These are phyloP conservation scores for Cydia splendana DNA, from an alignment of 1,140 invertebrate species.

Conservation along the genomic window DNA sequence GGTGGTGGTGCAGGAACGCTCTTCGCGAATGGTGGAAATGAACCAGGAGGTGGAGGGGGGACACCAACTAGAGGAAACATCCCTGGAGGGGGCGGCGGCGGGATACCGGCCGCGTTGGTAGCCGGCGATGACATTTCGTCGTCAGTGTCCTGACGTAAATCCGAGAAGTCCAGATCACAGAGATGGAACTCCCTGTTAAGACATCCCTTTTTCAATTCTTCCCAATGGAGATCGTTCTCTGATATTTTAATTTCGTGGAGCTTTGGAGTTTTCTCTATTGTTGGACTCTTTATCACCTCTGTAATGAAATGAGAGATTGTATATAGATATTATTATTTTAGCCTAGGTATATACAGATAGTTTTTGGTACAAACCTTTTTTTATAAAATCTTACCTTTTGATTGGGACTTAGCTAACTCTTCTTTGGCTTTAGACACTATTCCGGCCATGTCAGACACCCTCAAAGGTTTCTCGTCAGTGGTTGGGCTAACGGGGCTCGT, in stretches of 20 bases:
- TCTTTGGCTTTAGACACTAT: slow-evolving; percentile 96
- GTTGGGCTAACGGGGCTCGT: slow-evolving; percentile 79
- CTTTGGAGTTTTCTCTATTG: slow-evolving; percentile 82
- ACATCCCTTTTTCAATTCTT: slow-evolving; percentile 89
- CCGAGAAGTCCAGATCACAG: slow-evolving; percentile 98
- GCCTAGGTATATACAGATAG: background rate
- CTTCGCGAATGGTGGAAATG: slow-evolving; percentile 65
- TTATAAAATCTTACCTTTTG: slow-evolving; percentile 71
- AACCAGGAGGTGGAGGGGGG: slow-evolving; percentile 74
- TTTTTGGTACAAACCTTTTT: background rate
- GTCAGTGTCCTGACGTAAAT: slow-evolving; percentile 91
- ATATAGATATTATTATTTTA: background rate
- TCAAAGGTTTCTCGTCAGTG: slow-evolving; percentile 76
- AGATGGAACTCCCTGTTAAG: slow-evolving; percentile 92
- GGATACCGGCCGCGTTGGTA: slow-evolving; percentile 82
- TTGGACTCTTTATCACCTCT: slow-evolving; percentile 85
- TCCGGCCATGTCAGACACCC: slow-evolving; percentile 92
- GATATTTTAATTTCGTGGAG: slow-evolving; percentile 90
- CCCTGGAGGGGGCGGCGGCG: slow-evolving; percentile 86
- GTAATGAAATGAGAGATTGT: slow-evolving; percentile 44
- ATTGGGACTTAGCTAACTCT: slow-evolving; percentile 91
- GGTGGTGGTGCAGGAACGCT: slow-evolving; percentile 70
- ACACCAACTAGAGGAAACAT: slow-evolving; percentile 65
- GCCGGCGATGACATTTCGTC: slow-evolving; percentile 83
- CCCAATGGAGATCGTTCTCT: slow-evolving; percentile 97